phyloP scores from a whole-genome alignment of 2,113 vertebrate genomes.

The western clawed frog (Xenopus tropicalis) region DNA sequence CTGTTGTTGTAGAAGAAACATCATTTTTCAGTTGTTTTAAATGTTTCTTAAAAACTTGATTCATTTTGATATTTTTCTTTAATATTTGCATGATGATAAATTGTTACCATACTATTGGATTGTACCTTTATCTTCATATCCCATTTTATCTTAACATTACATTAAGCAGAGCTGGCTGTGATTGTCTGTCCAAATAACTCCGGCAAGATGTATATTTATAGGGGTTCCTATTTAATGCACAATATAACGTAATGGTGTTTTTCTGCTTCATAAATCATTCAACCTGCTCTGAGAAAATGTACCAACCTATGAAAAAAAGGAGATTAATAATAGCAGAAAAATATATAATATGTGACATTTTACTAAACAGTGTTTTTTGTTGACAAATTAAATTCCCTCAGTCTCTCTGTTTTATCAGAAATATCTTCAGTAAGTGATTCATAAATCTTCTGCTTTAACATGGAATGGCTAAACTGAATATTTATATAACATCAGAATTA shows the following conservation, averaged over 20 bases:
- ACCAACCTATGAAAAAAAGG: not conserved
- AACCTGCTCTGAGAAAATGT: constrained; percentile 15
- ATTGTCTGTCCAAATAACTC: not conserved
- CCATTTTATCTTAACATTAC: too few species aligned
- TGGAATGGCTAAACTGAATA: not conserved
- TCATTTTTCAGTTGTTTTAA: too few species aligned
- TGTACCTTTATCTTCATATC: too few species aligned
- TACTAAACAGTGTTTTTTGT: constrained; percentile 26
- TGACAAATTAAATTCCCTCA: constrained; percentile 12
- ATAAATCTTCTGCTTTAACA: constrained; percentile 16
- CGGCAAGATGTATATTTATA: not conserved
- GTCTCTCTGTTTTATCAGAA: constrained; percentile 1
- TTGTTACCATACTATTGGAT: too few species aligned
- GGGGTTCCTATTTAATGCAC: not conserved
- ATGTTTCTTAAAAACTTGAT: too few species aligned
- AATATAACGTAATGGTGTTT: constrained; percentile 2
- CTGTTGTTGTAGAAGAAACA: too few species aligned
- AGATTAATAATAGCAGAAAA: constrained; percentile 27
- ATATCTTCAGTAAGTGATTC: constrained; percentile 3
- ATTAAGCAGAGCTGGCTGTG: too few species aligned
- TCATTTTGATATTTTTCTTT: too few species aligned
- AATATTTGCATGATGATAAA: too few species aligned
- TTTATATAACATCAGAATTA: not conserved
- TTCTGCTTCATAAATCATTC: constrained; percentile 15
- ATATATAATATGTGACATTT: constrained; percentile 26